Base-by-base conservation (phyloP, 2,797 vertebrate species). In the Phyllotis vaccarum region DNA sequence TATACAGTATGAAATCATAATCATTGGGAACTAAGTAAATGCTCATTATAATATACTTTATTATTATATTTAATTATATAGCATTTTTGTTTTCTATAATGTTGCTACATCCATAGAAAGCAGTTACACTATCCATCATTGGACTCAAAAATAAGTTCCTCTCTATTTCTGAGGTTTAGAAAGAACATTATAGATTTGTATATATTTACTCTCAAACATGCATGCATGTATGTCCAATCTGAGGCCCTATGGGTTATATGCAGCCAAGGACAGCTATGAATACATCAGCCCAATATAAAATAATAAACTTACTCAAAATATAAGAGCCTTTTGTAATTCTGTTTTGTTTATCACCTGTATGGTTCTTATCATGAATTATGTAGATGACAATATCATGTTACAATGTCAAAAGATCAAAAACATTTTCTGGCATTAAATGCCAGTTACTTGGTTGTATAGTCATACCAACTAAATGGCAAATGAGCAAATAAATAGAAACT, bases 391-490 rank as follows among this genome's bases (percentile, higher is more conserved):
- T 86, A n/a, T 68, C 21, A n/a, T 27, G 34, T 68, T 31, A 52
- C 31, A 86, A 34, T 68, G 46, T 86, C 64, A 86, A 70, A 85
- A 70, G 46, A 46, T 70, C 22, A 52, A 34, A 52, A 14, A 86
- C 13, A 52, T 8, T 34, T 70, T 17, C 68, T 70, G 34, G 21
- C 34, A 27, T 52, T 86, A 49, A 66, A 49, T n/a, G 46, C 10
- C 22, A 87, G 64, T 54, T 81, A 78, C 49, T 49, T 94, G 75
- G 74, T 60, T 72, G 79, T 87, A 90, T 22, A 81, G 54, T 72
- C 40, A 86, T 82, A 60, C 80, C 54, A 92, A 92, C 76, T 90
- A 16, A 87, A 87, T 97, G 96, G 58, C 76, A 94, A 89, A 89
- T 94, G 78, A 95, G 86, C 66, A 90, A 95, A 93, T 90, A 27